phyloP scores from a whole-genome alignment of 2,888 invertebrate species.

The Caenorhabditis imperialis region DNA sequence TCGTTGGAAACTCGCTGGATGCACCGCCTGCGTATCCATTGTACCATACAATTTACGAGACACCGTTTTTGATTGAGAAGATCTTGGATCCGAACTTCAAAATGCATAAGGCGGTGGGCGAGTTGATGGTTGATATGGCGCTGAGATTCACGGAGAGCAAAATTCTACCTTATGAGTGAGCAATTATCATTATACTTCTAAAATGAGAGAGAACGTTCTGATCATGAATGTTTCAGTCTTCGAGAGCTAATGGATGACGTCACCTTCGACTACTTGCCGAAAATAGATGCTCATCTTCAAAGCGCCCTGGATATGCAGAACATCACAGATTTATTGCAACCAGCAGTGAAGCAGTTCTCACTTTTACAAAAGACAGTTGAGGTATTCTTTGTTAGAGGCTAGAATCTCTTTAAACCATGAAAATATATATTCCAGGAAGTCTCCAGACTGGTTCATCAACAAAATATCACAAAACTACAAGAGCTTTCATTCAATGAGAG shows the following conservation, averaged over 20 bases:
- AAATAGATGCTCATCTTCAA: constrained; percentile 8
- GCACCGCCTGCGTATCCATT: constrained; percentile 65
- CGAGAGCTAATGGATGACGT: constrained; percentile 19
- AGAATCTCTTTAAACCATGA: background rate
- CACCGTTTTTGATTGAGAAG: constrained; percentile 73
- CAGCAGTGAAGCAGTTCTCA: constrained; percentile 13
- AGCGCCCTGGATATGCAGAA: too few relatives aligned
- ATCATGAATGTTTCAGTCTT: constrained; percentile 33
- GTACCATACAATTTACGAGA: constrained; percentile 78
- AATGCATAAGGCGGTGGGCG: constrained; percentile 78
- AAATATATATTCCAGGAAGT: constrained; percentile 4
- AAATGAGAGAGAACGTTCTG: background rate
- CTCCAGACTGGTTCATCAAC: background rate
- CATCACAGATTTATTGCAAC: constrained; percentile 4
- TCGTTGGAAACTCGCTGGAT: constrained; percentile 59
- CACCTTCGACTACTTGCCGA: constrained; percentile 28
- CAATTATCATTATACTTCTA: too few relatives aligned
- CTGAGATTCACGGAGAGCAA: constrained; percentile 78
- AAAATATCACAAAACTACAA: constrained; percentile 7
- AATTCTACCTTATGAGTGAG: constrained; percentile 32
- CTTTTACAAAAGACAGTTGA: constrained; percentile 21
- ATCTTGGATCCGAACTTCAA: constrained; percentile 69
- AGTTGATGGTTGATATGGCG: constrained; percentile 78
- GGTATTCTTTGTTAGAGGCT: background rate
- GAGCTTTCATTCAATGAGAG: constrained; percentile 5